Base-by-base conservation (phyloP, 2,113 vertebrate species). In the Oreochromis aureus region DNA sequence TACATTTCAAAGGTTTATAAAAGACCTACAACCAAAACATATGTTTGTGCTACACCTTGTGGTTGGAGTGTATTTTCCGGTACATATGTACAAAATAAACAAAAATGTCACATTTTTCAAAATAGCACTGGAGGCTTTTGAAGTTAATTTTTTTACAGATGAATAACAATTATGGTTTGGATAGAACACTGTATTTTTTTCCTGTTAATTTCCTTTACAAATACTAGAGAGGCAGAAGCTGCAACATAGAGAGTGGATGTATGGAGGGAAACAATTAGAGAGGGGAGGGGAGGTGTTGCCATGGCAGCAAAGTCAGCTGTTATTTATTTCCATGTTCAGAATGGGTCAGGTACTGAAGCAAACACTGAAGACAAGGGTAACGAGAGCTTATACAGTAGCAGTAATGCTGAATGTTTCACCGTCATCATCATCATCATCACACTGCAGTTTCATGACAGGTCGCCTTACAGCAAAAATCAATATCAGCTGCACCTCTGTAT, bases 241-340 rank as follows among this genome's bases (percentile, higher is more conserved):
- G 82, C 73, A 41, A 58, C 5, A 48, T 10, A 80, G 32, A 53
- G 22, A 34, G 58, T 12, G 82, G n/a, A 79, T 54, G 22, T 34
- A 48, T 7, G 10, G 83, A 53, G 30, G 41, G 53, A 12, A 6
- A 6, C 16, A 54, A 30, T 34, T 6, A 41, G 6, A 54, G 32
- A 51, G 24, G 22, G 24, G 39, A 36, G 11, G 18, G 81, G 48
- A 61, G 18, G 19, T 44, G 89, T 92, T 90, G 61, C 93, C 84
- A 93, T 94, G 84, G 90, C 27, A 93, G 89, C 91, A 55, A 18
- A 61, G 81, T 89, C 86, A 83, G 86, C 83, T 78, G 61, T 88
- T 80, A 83, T 41, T 92, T 71, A 86, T 83, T 59, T 88, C 86
- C 82, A 87, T 91, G 80, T 86, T 56, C 80, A 55, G 59, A 71